Percentiles rank a stretch among this genome's conserved stretches.
Evolutionary conservation across 2,113 vertebrate genomes (phyloP).

Genomic region (Psettodes erumei): DNA sequence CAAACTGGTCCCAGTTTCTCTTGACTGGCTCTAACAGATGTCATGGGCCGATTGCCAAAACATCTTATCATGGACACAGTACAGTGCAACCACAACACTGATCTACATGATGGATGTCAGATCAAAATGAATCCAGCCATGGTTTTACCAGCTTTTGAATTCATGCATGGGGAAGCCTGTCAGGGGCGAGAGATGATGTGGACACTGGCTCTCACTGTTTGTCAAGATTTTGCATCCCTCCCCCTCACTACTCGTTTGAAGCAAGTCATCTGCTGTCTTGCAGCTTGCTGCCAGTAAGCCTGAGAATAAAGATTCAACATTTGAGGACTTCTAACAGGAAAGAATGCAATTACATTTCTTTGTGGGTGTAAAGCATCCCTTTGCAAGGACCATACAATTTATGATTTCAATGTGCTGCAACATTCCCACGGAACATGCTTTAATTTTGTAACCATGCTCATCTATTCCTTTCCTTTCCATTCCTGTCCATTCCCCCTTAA

Average conservation of each 20-base stretch:
- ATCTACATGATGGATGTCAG: constrained; percentile 78
- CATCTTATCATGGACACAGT: constrained; percentile 75
- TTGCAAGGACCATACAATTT: constrained; percentile 77
- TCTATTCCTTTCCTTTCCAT: constrained; percentile 59
- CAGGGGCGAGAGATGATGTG: constrained; percentile 80
- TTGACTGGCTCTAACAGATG: constrained; percentile 69
- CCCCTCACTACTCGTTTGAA: constrained; percentile 74
- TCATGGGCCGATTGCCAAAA: constrained; percentile 76
- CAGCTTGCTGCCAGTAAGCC: constrained; percentile 79
- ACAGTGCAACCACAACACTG: constrained; percentile 72
- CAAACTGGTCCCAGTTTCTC: constrained; percentile 68
- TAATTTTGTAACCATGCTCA: constrained; percentile 74
- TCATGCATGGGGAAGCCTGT: constrained; percentile 83
- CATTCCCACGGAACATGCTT: constrained; percentile 66
- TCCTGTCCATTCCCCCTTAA: too few species aligned
- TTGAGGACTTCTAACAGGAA: constrained; percentile 77
- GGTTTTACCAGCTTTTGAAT: constrained; percentile 82
- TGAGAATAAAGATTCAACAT: constrained; percentile 79
- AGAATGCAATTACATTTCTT: constrained; percentile 83
- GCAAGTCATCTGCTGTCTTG: constrained; percentile 79
- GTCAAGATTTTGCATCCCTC: constrained; percentile 82
- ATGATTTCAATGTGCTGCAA: constrained; percentile 83
- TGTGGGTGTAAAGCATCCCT: constrained; percentile 77
- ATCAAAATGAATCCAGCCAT: constrained; percentile 79
- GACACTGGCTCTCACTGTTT: constrained; percentile 81